A percentile compares a stretch with the other conserved stretches of the same genome.
Conservation (phyloP, 2,113 vertebrate species). For the Cairina moschata region DNA sequence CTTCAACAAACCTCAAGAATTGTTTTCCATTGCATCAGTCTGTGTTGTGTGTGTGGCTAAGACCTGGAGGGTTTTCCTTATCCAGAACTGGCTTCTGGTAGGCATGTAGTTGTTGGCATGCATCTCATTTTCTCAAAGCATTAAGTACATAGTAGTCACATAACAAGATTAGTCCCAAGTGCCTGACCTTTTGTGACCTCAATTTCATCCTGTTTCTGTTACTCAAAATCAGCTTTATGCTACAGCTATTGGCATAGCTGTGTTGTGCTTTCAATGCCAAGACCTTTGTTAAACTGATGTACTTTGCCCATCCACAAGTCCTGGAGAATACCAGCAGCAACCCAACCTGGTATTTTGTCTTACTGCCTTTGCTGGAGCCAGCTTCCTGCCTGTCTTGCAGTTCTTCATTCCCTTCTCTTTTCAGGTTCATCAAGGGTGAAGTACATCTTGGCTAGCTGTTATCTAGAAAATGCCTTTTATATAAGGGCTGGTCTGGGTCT, state of each 20-base stretch:
- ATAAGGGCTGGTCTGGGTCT: neutral
- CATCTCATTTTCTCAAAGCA: neutral
- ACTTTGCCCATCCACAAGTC: neutral
- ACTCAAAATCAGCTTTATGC: neutral
- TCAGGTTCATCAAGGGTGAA: neutral
- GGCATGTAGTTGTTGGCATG: neutral
- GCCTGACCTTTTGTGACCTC: neutral
- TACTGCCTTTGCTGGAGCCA: neutral
- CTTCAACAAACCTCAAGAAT: neutral
- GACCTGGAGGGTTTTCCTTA: neutral
- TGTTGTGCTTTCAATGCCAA: neutral
- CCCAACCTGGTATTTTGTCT: neutral
- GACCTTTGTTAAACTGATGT: neutral
- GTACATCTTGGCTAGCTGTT: neutral
- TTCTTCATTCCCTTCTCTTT: slow-evolving; percentile 48
- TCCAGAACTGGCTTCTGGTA: neutral
- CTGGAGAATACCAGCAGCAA: neutral
- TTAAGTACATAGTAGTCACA: accelerated
- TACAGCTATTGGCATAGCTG: neutral
- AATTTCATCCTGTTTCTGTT: neutral
- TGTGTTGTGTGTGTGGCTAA: neutral
- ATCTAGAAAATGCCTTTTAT: neutral
- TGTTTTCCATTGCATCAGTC: neutral
- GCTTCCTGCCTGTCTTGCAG: slow-evolving; percentile 25
- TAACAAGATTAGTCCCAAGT: neutral